A percentile compares a stretch with the other conserved stretches of the same genome.
These are phyloP conservation scores for Trichomycterus rosablanca DNA, from an alignment of 2,113 vertebrate genomes.

Conservation along the genomic window DNA sequence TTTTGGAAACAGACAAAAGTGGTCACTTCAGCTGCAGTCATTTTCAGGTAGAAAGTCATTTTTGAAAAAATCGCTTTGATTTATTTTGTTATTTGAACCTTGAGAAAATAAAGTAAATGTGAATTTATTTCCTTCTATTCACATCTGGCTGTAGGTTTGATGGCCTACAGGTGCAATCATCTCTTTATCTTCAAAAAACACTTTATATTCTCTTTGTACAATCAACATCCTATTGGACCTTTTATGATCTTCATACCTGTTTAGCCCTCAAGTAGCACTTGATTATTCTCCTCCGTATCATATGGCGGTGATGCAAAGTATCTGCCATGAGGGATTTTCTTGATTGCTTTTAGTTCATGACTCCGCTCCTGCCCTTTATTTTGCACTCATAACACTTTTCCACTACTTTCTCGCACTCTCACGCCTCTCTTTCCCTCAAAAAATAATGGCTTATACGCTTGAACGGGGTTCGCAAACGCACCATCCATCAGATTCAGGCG, in stretches of 20 bases:
- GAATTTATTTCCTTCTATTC: no score
- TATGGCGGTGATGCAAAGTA: neutral
- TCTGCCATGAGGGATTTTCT: constrained; percentile 19
- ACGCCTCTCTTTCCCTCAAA: constrained; percentile 37
- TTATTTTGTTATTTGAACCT: no score
- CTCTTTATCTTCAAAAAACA: constrained; percentile 29
- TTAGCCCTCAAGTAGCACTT: constrained; percentile 43
- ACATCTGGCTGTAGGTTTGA: no score
- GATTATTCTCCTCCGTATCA: constrained; percentile 45
- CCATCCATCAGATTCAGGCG: constrained; percentile 56
- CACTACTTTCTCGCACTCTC: constrained; percentile 38
- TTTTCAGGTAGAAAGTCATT: no score
- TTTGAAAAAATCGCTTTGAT: no score
- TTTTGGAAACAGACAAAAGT: no score
- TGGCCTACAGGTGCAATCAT: constrained; percentile 35
- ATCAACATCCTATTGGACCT: constrained; percentile 12
- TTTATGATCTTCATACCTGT: constrained; percentile 51
- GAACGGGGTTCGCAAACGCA: constrained; percentile 64
- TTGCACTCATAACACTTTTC: neutral
- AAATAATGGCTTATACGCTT: constrained; percentile 68
- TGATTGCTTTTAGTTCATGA: constrained; percentile 27
- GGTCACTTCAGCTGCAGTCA: no score
- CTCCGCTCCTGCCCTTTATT: constrained; percentile 5
- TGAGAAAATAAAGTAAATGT: no score
- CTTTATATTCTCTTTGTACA: constrained; percentile 8